Evolutionary conservation across 2,888 invertebrate genomes (phyloP), one percentile per base, ranked within the genome.

Genomic region (Chloromyia formosa): DNA sequence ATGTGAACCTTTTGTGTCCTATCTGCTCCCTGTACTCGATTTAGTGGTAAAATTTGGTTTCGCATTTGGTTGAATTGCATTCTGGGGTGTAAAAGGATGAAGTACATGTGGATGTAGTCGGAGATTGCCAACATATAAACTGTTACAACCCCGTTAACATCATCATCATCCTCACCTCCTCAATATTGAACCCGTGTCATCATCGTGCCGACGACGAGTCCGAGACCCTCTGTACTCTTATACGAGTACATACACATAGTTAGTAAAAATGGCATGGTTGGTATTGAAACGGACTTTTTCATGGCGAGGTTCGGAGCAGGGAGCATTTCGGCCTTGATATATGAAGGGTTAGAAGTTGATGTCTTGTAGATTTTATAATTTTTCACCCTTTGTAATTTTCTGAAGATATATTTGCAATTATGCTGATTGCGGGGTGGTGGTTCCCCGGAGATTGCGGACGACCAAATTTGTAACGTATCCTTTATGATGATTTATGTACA

Each of bases 301-400:
- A 35, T 7, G 27, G 27, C 2, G n/a, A n/a, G 45, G 42, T 42
- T 64, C 42, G 49, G 45, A 18, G 49, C 1, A 62, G 20, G n/a
- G 18, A 42, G 23, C 20, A 12, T 45, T 66, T 45, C 14, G 10
- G 9, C 20, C 12, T 49, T 66, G 66, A 66, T 66, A n/a, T 23
- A 42, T 66, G 66, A 45, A 66, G 66, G 66, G 66, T 66, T 66
- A 66, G 49, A 20, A 20, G 66, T 22, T 66, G 16, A 22, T 66
- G 23, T 12, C 45, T 20, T 45, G 66, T 22, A 49, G 40, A 49
- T 49, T 27, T 22, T 22, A n/a, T 14, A 49, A 49, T 49, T 66
- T 66, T 66, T 45, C 22, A 49, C 22, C 66, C 49, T 66, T 49
- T 45, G 7, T 66, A 66, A 66, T 66, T 66, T 49, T 5, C 20